Conservation (phyloP, 2,113 vertebrate species). For the Indicator maculatus region DNA sequence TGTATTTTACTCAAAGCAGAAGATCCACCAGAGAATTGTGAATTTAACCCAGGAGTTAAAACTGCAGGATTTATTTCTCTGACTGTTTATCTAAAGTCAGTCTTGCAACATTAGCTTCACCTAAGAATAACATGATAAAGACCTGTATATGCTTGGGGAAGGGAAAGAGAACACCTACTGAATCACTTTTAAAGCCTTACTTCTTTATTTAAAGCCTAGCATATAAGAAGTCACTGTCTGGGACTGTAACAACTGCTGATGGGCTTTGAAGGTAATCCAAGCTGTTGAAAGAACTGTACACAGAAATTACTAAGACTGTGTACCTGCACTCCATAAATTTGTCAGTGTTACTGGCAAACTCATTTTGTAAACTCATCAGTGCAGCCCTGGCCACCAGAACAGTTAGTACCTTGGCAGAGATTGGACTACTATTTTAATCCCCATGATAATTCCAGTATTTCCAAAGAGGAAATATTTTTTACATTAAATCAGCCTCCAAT, state of each 20-base stretch:
- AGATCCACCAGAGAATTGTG: neutral
- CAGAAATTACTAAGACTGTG: neutral
- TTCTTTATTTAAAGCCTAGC: neutral
- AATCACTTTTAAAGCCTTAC: neutral
- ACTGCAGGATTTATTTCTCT: neutral
- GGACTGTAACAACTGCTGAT: neutral
- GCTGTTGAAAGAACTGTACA: neutral
- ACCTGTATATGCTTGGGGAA: fast-evolving
- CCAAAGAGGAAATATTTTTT: neutral
- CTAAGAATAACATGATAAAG: neutral
- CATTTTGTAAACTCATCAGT: conserved; percentile 7
- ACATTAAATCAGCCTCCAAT: neutral
- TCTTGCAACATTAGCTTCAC: neutral
- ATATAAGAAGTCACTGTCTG: neutral
- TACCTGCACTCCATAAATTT: conserved; percentile 57
- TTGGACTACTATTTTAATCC: neutral
- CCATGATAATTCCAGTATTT: neutral
- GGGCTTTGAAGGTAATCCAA: neutral
- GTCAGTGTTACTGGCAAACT: conserved; percentile 40
- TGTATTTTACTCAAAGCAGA: neutral
- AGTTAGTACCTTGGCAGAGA: conserved; percentile 46
- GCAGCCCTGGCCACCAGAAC: conserved; percentile 57
- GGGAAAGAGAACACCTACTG: neutral
- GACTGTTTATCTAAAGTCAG: neutral
- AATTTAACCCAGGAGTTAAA: neutral